Base-by-base conservation (phyloP, 2,888 invertebrate species). In the Idaea biselata region DNA sequence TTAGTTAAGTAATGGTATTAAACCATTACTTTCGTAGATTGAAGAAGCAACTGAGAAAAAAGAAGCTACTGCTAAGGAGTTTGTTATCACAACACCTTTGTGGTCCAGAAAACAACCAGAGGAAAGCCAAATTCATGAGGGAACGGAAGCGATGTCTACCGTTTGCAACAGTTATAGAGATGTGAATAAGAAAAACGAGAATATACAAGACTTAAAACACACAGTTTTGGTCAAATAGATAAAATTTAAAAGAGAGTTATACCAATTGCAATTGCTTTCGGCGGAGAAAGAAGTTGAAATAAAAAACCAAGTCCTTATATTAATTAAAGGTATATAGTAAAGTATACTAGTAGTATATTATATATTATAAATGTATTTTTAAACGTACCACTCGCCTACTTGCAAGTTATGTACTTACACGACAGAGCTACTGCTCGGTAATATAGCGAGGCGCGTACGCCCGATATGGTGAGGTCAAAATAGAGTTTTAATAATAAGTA, bases 221-320 rank as follows among this genome's bases (percentile, higher is more conserved):
- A 55, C 56, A 1, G 11, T 62, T 1, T n/a, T 62, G 0, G 18
- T 16, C 14, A 44, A 62, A 18, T 55, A 62, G 14, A 14, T 62
- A 16, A 7, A 62, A 17, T 62, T 44, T 59, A 62, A 62, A 53
- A 18, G 59, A n/a, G 59, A 59, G 18, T 16, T 62, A 0, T 62
- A 62, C 32, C 18, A 55, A 1, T 25, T 62, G 32, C 62, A 62
- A 55, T 17, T 62, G 17, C 54, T 56, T 18, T 14, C 62, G 18
- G 62, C 59, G 1, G 2, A 11, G 2, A 62, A 62, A 32, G 59
- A 62, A 18, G 11, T 62, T n/a, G 62, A 58, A 56, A 62, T 62
- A 3, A 62, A 62, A 55, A 62, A 32, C 16, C 44, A 56, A 62
- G 18, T 62, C 16, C 44, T 62, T 6, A 2, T 16, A 2, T 33